These are phyloP conservation scores for Takifugu bimaculatus DNA, from an alignment of 2,113 vertebrate species.

Conservation along the genomic window DNA sequence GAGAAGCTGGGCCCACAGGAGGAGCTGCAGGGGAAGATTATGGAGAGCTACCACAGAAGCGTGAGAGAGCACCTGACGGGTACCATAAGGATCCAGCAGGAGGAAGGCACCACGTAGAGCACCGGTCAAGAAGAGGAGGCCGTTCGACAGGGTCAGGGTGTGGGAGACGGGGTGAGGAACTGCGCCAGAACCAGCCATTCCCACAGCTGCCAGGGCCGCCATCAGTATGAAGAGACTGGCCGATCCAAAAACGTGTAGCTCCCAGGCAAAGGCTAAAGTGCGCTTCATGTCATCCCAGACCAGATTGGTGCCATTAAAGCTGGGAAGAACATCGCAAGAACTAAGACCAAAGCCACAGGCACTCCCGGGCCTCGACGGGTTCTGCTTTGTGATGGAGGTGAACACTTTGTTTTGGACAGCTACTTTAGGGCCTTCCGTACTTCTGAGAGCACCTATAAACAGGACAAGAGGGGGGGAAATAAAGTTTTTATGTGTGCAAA, in stretches of 20 bases:
- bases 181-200: slow-evolving; percentile 55
- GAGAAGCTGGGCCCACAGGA: slow-evolving; percentile 76
- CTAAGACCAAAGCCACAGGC: slow-evolving; percentile 54
- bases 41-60: slow-evolving; percentile 74
- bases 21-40: slow-evolving; percentile 79
- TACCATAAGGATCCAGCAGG: slow-evolving; percentile 84
- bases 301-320: slow-evolving; percentile 74
- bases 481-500: background rate
- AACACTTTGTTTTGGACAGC: slow-evolving; percentile 29
- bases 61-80: slow-evolving; percentile 67
- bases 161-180: slow-evolving; percentile 59
- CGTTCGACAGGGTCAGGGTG: slow-evolving; percentile 62
- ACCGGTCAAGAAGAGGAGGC: slow-evolving; percentile 73
- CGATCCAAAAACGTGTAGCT: slow-evolving; percentile 81
- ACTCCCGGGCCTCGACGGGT: slow-evolving; percentile 9
- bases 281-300: slow-evolving; percentile 82
- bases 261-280: slow-evolving; percentile 82
- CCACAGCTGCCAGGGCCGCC: slow-evolving; percentile 65
- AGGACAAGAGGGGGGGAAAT: slow-evolving; percentile 3
- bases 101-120: slow-evolving; percentile 77
- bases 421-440: slow-evolving; percentile 4
- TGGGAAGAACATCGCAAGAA: slow-evolving; percentile 46
- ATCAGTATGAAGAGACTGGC: slow-evolving; percentile 77
- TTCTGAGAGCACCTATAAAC: slow-evolving; percentile 30
- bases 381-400: slow-evolving; percentile 20